phyloP scores from a whole-genome alignment of 2,113 vertebrate genomes.

The Campylomormyrus tamandua region DNA sequence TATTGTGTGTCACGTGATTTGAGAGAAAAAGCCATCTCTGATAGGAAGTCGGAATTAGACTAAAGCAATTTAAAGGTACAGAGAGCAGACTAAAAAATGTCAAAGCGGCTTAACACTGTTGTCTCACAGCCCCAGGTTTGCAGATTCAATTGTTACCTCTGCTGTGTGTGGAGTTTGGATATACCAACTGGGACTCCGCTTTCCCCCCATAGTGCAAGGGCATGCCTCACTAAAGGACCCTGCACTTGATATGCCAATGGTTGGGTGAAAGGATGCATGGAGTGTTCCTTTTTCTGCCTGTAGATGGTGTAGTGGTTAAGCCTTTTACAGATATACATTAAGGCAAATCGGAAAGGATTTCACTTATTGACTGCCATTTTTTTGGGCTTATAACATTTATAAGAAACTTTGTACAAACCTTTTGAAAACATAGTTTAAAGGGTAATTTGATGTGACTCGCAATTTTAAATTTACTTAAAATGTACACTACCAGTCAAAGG shows the following conservation, averaged over 20 bases:
- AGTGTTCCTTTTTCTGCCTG: neutral
- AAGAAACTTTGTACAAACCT: neutral
- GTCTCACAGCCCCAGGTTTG: neutral
- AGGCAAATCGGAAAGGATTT: neutral
- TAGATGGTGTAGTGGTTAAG: neutral
- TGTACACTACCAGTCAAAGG: too few species aligned
- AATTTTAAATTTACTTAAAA: neutral
- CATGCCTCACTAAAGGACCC: neutral
- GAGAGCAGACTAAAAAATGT: neutral
- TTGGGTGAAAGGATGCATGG: neutral
- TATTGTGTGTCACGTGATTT: neutral
- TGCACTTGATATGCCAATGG: neutral
- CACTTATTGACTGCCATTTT: neutral
- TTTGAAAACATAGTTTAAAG: neutral
- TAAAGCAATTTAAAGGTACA: constrained; percentile 1
- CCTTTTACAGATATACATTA: neutral
- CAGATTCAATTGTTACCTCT: neutral
- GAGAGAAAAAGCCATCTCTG: neutral
- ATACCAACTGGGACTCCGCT: neutral
- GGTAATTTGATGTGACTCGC: neutral
- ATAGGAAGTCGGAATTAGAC: neutral
- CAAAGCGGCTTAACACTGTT: neutral
- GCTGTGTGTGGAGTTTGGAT: neutral
- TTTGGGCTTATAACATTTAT: neutral
- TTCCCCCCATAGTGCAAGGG: neutral